phyloP scores from a whole-genome alignment of 2,113 vertebrate genomes.

The Sapajus apella region DNA sequence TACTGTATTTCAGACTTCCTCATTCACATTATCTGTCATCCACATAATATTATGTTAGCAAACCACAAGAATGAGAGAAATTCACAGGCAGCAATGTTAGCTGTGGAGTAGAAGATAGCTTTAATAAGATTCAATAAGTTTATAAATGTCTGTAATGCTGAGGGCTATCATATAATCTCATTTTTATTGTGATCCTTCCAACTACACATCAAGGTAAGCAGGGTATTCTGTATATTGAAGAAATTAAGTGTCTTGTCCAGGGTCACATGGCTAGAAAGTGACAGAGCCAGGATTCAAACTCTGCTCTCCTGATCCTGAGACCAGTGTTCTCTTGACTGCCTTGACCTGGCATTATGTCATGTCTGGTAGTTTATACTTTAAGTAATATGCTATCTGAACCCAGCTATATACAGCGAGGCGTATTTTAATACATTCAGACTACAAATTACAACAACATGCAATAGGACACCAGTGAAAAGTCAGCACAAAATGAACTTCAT shows the following conservation, averaged over 20 bases:
- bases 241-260: neutral
- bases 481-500: neutral
- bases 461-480: neutral
- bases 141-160: neutral
- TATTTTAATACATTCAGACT: neutral
- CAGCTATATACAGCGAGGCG: neutral
- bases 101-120: neutral
- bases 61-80: neutral
- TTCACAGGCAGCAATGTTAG: neutral
- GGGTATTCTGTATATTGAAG: neutral
- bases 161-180: neutral
- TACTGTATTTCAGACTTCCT: neutral
- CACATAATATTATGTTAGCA: neutral
- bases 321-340: neutral
- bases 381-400: neutral
- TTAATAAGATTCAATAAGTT: neutral
- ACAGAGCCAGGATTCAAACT: neutral
- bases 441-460: neutral
- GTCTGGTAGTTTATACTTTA: neutral
- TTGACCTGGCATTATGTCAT: neutral
- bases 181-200: constrained; percentile 7
- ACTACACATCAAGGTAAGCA: neutral
- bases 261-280: neutral
- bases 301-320: neutral
- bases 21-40: neutral